A percentile compares a stretch with the other conserved stretches of the same genome.
These are phyloP conservation scores for Polypedilum pembai DNA, from an alignment of 1,140 invertebrate species.

Conservation along the genomic window DNA sequence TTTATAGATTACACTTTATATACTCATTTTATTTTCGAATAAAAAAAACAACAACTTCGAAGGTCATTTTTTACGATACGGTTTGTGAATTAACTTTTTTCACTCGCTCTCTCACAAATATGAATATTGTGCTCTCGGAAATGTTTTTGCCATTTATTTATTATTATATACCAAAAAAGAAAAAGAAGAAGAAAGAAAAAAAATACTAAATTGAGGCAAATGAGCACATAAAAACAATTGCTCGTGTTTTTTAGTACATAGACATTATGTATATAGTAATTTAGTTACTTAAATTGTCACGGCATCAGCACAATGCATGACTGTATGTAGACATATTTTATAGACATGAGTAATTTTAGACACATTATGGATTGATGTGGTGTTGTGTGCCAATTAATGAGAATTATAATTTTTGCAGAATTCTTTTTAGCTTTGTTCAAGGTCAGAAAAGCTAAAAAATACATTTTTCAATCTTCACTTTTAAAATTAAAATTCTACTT, in stretches of 20 bases:
- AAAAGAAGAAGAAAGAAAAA: neutral
- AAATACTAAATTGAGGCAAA: constrained; percentile 9
- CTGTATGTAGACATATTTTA: neutral
- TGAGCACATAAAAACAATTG: neutral
- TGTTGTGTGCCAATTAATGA: neutral
- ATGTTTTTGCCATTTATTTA: neutral
- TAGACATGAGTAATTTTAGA: neutral
- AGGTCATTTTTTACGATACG: constrained; percentile 27
- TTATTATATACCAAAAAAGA: neutral
- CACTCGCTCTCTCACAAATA: neutral
- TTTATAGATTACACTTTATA: constrained; percentile 15
- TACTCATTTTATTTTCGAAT: neutral
- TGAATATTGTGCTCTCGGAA: neutral
- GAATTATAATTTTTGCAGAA: neutral
- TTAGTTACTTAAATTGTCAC: neutral
- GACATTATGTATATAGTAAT: neutral
- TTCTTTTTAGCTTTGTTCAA: neutral
- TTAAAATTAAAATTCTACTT: neutral
- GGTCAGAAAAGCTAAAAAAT: neutral
- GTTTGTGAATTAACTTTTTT: constrained; percentile 14
- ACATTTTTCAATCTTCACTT: no score
- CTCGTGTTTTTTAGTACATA: neutral
- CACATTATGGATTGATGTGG: neutral
- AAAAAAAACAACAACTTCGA: constrained; percentile 19
- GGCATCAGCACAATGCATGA: neutral